Percentiles rank a stretch among this genome's conserved stretches.
Conservation (phyloP, 2,888 invertebrate genomes). For the Eremobia ochroleuca region DNA sequence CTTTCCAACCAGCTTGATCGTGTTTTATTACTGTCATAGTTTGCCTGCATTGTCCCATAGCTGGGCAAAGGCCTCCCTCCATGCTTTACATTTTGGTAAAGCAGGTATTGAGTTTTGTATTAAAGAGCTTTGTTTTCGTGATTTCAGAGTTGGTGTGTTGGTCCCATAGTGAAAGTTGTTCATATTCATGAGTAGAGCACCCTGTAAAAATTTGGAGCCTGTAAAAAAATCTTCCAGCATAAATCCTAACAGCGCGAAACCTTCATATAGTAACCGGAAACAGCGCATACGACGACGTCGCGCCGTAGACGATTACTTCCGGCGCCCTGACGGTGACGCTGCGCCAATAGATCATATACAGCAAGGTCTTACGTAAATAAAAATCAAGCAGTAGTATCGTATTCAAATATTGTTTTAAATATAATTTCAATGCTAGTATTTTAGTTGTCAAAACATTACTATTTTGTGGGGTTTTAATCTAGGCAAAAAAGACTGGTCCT, state of each 20-base stretch:
- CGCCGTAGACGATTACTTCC: constrained; percentile 46
- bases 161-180: too few species aligned
- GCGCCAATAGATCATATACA: constrained; percentile 29
- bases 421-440: too few species aligned
- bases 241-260: neutral
- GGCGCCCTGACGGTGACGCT: constrained; percentile 17
- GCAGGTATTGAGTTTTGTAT: too few species aligned
- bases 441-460: too few species aligned
- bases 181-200: too few species aligned
- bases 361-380: neutral
- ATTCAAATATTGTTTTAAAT: neutral
- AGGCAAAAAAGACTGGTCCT: too few species aligned
- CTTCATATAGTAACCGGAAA: constrained; percentile 36
- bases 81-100: too few species aligned
- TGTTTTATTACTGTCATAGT: neutral
- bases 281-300: constrained; percentile 20
- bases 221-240: too few species aligned
- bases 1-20: neutral
- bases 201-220: too few species aligned
- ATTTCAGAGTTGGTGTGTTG: too few species aligned
- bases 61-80: neutral
- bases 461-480: too few species aligned
- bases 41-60: neutral
- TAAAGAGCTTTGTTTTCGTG: too few species aligned
- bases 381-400: neutral